Evolutionary conservation across 30 jellyfish, hydroid and myxozoan genomes (phyloP).

Genomic region (Aurelia sp.): DNA sequence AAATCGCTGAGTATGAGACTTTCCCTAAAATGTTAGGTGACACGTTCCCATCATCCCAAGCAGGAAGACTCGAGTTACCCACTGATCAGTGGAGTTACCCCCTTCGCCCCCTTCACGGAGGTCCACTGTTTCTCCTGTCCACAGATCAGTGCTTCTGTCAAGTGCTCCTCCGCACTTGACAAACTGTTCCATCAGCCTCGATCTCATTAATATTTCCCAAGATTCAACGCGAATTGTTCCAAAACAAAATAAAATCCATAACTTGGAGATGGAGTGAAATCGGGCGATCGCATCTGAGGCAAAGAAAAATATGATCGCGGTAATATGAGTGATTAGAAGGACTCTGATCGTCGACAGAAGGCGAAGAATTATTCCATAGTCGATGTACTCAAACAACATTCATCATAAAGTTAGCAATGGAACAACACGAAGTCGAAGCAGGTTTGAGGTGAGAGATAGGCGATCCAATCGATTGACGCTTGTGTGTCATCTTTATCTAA

Average conservation of each 20-base stretch:
- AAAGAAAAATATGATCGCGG: slow-evolving; percentile 14
- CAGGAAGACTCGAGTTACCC: too few species aligned
- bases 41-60: too few species aligned
- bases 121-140: too few species aligned
- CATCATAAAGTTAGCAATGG: slow-evolving; percentile 73
- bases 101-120: too few species aligned
- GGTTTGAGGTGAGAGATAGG: slow-evolving; percentile 61
- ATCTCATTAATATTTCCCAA: slow-evolving; percentile 51
- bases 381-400: slow-evolving; percentile 74
- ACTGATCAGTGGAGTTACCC: too few species aligned
- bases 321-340: slow-evolving; percentile 2
- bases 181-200: slow-evolving; percentile 21
- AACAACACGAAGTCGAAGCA: slow-evolving; percentile 73
- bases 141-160: too few species aligned
- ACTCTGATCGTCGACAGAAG: slow-evolving; percentile 8
- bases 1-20: too few species aligned
- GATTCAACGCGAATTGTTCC: slow-evolving; percentile 52
- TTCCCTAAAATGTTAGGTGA: too few species aligned
- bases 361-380: slow-evolving; percentile 37
- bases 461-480: not conserved
- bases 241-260: slow-evolving; percentile 44
- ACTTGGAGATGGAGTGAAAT: slow-evolving; percentile 21
- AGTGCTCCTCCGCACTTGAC: not conserved
- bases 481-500: not conserved
- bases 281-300: not conserved